Evolutionary conservation across 2,888 invertebrate species (phyloP), one percentile per base, ranked within the genome.

Genomic region (Euplexia lucipara): DNA sequence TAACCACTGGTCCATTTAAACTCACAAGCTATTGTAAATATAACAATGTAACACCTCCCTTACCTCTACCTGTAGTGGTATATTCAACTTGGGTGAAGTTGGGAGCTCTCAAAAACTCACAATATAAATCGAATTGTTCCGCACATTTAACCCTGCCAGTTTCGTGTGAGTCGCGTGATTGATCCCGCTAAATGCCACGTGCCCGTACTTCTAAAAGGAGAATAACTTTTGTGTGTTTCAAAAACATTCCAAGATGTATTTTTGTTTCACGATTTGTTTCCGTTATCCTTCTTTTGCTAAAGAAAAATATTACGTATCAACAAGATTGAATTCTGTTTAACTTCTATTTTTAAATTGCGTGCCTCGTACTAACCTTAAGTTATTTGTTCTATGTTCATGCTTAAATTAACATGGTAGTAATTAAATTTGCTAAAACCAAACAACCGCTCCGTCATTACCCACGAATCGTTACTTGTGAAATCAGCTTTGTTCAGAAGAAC

Each of bases 181-280:
- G 90, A 89, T 90, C 83, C 81, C 61, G 80, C 80, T 84, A 85
- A 89, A 89, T 86, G 87, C 78, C 80, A 83, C 87, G 85, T 85
- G 60, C 63, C 68, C 73, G 79, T 75, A 73, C 68, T 69, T 59
- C 67, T 42, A 56, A 69, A 81, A 73, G 63, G 66, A 14, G 34
- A 30, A 59, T 63, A 54, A 47, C 18, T 37, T 54, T 69, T 54
- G 47, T 68, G 47, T 26, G 3, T 42, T 64, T 54, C 42, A 35
- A 57, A 61, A 42, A 58, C 44, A 37, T 48, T 45, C 39, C 10
- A 9, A 14, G 35, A n/a, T 64, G 18, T 68, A 57, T 48, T 44
- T 56, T 57, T 32, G 20, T 66, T 49, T 18, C 48, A 14, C 34
- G 44, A 49, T 59, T 65, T 26, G n/a, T 26, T 51, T 26, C 14